These are phyloP conservation scores for Carcina quercana DNA, from an alignment of 2,888 invertebrate species.

Conservation along the genomic window DNA sequence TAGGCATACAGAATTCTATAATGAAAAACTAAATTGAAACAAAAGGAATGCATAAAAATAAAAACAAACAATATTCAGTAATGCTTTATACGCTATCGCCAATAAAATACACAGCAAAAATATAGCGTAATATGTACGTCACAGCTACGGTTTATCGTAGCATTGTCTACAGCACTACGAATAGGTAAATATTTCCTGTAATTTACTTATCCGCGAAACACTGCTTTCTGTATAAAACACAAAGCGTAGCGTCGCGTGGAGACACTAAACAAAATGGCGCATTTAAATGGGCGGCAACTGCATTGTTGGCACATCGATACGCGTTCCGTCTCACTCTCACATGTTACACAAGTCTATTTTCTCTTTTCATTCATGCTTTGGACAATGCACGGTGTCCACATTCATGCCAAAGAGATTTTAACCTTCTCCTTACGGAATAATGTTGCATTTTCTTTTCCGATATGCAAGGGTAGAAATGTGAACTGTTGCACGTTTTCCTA, in stretches of 20 bases:
- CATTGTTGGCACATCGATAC: conserved; percentile 45
- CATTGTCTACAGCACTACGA: conserved; percentile 35
- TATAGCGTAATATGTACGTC: no score
- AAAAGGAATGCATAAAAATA: no score
- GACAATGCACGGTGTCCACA: conserved; percentile 31
- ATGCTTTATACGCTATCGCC: no score
- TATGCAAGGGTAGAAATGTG: conserved; percentile 41
- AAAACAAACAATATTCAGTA: no score
- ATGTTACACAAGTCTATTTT: conserved; percentile 42
- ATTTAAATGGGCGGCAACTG: conserved; percentile 73
- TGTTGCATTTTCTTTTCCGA: conserved; percentile 23
- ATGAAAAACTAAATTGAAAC: no score
- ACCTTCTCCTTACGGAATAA: conserved; percentile 23
- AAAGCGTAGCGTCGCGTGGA: conserved; percentile 46
- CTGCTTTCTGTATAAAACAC: conserved; percentile 60
- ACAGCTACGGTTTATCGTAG: conserved; percentile 23
- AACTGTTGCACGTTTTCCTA: conserved; percentile 54
- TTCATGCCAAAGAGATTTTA: conserved; percentile 15
- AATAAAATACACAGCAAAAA: no score
- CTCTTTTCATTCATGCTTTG: conserved; percentile 31
- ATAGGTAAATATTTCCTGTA: conserved; percentile 66
- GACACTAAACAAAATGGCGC: conserved; percentile 73
- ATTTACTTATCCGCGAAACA: conserved; percentile 65
- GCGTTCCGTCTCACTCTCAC: conserved; percentile 45
- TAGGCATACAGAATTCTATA: no score